These are phyloP conservation scores for Sarcophaga carnaria DNA, from an alignment of 2,888 invertebrate species.

Conservation along the genomic window DNA sequence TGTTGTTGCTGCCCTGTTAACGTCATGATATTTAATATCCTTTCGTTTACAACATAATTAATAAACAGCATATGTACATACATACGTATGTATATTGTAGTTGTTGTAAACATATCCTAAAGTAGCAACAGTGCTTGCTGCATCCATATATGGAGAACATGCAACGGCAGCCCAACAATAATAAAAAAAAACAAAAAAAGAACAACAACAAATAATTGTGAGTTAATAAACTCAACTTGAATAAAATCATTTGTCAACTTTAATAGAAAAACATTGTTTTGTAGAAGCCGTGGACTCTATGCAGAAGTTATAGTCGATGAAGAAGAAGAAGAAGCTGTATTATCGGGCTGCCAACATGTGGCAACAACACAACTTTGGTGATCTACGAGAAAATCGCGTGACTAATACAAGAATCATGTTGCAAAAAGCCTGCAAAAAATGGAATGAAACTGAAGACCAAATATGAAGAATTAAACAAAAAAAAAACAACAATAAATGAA, in stretches of 20 bases:
- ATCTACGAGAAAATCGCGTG: constrained; percentile 68
- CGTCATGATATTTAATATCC: constrained; percentile 69
- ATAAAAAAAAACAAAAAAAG: constrained; percentile 18
- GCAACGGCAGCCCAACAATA: neutral
- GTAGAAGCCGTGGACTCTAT: neutral
- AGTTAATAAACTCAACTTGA: constrained; percentile 69
- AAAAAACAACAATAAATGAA: neutral
- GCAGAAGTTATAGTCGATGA: neutral
- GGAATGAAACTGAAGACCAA: constrained; percentile 32
- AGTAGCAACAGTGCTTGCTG: neutral
- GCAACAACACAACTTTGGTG: constrained; percentile 50
- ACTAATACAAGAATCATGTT: constrained; percentile 65
- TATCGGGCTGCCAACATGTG: neutral
- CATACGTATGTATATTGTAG: neutral
- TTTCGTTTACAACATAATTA: constrained; percentile 69
- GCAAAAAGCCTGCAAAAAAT: neutral
- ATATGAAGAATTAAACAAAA: constrained; percentile 40
- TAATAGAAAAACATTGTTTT: constrained; percentile 53
- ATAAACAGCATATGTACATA: constrained; percentile 51
- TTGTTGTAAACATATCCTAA: constrained; percentile 20
- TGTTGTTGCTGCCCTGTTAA: constrained; percentile 62
- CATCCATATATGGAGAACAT: constrained; percentile 38
- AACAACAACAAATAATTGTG: constrained; percentile 58
- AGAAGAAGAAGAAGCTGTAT: neutral
- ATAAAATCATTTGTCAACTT: constrained; percentile 70